Conservation (phyloP, 1,140 invertebrate species). For the Rhagoletis pomonella region DNA sequence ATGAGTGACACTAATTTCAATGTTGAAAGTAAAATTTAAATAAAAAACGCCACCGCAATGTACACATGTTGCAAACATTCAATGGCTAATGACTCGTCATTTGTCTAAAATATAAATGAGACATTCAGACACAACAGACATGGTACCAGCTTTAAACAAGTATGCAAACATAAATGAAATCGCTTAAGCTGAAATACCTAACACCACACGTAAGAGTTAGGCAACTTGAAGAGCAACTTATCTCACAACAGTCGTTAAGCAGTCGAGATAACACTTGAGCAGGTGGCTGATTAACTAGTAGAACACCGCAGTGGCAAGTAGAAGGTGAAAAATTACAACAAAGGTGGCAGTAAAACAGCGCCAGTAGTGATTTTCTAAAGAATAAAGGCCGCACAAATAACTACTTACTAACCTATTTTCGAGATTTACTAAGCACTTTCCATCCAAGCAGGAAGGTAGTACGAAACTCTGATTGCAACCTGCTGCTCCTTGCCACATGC, state of each 20-base stretch:
- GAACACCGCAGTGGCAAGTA: not conserved
- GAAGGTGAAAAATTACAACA: not conserved
- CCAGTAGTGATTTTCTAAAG: not conserved
- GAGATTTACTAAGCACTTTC: not conserved
- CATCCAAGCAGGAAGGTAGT: not conserved
- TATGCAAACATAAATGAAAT: not conserved
- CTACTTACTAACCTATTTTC: slow-evolving; percentile 23
- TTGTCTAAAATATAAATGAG: not conserved
- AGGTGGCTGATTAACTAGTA: slow-evolving; percentile 27
- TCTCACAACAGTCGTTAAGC: slow-evolving; percentile 23
- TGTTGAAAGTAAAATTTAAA: slow-evolving; percentile 45
- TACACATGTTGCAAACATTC: slow-evolving; percentile 11
- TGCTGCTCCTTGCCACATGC: not conserved
- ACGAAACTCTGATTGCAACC: not conserved
- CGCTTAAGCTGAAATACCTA: not conserved
- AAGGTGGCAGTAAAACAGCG: not conserved
- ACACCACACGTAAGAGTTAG: not conserved
- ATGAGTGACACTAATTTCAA: slow-evolving; percentile 37
- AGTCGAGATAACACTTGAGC: not conserved
- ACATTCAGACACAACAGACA: not conserved
- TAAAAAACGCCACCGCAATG: not conserved
- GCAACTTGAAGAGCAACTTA: slow-evolving; percentile 11
- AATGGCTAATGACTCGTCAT: slow-evolving; percentile 15
- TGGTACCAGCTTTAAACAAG: not conserved
- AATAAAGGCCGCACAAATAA: not conserved